phyloP scores from a whole-genome alignment of 2,797 vertebrate genomes.

The Synanceia verrucosa region DNA sequence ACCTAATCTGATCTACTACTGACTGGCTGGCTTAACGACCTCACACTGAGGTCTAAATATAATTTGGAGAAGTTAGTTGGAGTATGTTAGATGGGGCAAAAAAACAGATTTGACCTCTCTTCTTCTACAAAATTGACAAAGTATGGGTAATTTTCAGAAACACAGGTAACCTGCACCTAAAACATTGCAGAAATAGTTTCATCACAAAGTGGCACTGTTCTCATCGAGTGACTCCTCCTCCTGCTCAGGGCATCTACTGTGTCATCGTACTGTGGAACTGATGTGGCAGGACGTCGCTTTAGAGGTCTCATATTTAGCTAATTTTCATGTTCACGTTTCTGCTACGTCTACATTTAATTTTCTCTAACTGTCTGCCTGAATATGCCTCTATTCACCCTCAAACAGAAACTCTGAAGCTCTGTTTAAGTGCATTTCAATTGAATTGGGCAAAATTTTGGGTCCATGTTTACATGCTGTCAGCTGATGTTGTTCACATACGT shows the following conservation, averaged over 20 bases:
- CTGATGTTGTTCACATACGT: too few relatives aligned
- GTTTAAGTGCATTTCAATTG: too few relatives aligned
- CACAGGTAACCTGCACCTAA: too few relatives aligned
- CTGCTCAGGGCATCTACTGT: not conserved
- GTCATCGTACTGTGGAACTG: not conserved
- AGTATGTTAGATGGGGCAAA: not conserved
- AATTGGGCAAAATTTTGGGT: too few relatives aligned
- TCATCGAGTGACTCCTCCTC: not conserved
- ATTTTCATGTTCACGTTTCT: too few relatives aligned
- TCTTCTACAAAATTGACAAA: not conserved
- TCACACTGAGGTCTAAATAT: slow-evolving; percentile 36
- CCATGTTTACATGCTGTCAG: too few relatives aligned
- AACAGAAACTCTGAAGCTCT: too few relatives aligned
- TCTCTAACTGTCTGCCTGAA: too few relatives aligned
- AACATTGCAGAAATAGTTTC: not conserved
- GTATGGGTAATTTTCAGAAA: not conserved
- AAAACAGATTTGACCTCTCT: not conserved
- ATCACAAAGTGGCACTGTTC: not conserved
- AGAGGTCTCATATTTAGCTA: too few relatives aligned
- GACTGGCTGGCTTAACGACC: slow-evolving; percentile 44
- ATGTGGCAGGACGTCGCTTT: not conserved
- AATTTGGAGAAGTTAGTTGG: slow-evolving; percentile 34
- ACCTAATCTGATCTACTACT: slow-evolving; percentile 70
- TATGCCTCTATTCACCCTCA: too few relatives aligned
- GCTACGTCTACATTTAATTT: too few relatives aligned